Percentiles rank a stretch among this genome's conserved stretches.
Conservation (phyloP, 2,888 invertebrate genomes). For the Callyntrura guangdongensis region DNA sequence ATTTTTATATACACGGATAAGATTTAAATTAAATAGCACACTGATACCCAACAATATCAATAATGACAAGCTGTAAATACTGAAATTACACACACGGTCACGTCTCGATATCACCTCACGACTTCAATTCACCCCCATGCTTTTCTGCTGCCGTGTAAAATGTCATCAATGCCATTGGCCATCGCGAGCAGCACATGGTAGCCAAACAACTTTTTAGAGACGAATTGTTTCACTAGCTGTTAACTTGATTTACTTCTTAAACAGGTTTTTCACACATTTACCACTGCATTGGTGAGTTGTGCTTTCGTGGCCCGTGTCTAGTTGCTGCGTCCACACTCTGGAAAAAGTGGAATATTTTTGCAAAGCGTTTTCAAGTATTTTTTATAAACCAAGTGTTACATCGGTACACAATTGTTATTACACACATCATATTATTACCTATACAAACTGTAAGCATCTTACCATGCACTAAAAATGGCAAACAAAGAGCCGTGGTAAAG, state of each 20-base stretch:
- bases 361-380: conserved; percentile 42
- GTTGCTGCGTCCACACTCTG: neutral
- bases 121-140: neutral
- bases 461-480: neutral
- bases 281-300: neutral
- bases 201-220: conserved; percentile 47
- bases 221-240: conserved; percentile 52
- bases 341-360: conserved; percentile 45
- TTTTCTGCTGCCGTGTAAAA: neutral
- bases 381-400: conserved; percentile 4
- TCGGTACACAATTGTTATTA: conserved; percentile 18
- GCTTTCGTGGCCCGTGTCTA: neutral
- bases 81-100: neutral
- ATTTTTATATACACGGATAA: no score
- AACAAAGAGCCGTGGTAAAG: neutral
- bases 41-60: no score
- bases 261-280: neutral
- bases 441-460: conserved; percentile 17
- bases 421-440: neutral
- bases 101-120: neutral
- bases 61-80: neutral
- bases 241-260: conserved; percentile 3
- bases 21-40: no score
- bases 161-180: neutral
- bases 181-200: conserved; percentile 19